Evolutionary conservation across 2,888 invertebrate species (phyloP).

Genomic region (Epinotia demarniana): DNA sequence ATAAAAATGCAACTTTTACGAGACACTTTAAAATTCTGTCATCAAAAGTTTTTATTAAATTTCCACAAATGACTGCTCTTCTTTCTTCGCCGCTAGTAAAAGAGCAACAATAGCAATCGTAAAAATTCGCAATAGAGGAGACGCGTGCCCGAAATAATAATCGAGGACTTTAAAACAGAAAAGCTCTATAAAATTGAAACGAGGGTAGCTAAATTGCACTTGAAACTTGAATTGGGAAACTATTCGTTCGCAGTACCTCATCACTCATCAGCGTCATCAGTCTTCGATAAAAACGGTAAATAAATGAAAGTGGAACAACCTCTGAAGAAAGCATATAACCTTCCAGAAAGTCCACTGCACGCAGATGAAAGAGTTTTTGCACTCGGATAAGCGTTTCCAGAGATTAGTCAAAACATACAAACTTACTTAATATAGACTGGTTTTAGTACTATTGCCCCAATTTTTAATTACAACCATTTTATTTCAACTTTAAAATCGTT

Average conservation of each 20-base stretch:
- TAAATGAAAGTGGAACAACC: neutral
- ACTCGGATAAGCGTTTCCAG: no score
- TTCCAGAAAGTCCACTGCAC: neutral
- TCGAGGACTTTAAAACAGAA: slow-evolving; percentile 53
- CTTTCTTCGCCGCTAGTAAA: slow-evolving; percentile 52
- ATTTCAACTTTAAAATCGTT: no score
- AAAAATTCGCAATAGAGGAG: slow-evolving; percentile 56
- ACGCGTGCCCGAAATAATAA: slow-evolving; percentile 59
- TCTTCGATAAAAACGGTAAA: slow-evolving; percentile 23
- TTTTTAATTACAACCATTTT: no score
- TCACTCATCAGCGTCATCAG: slow-evolving; percentile 8
- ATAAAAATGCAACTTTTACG: slow-evolving; percentile 32
- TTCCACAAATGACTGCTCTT: slow-evolving; percentile 47
- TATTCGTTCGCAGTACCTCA: slow-evolving; percentile 14
- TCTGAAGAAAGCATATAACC: neutral
- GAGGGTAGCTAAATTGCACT: slow-evolving; percentile 51
- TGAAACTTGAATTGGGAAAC: slow-evolving; percentile 48
- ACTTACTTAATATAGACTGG: no score
- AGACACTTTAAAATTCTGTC: slow-evolving; percentile 42
- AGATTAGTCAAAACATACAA: no score
- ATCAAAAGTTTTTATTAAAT: slow-evolving; percentile 49
- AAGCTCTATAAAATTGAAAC: slow-evolving; percentile 55
- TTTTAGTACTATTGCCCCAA: no score
- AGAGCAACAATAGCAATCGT: slow-evolving; percentile 57
- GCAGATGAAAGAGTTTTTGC: no score